These are phyloP conservation scores for Delphinus delphis DNA, from an alignment of 2,113 vertebrate species.

Conservation along the genomic window DNA sequence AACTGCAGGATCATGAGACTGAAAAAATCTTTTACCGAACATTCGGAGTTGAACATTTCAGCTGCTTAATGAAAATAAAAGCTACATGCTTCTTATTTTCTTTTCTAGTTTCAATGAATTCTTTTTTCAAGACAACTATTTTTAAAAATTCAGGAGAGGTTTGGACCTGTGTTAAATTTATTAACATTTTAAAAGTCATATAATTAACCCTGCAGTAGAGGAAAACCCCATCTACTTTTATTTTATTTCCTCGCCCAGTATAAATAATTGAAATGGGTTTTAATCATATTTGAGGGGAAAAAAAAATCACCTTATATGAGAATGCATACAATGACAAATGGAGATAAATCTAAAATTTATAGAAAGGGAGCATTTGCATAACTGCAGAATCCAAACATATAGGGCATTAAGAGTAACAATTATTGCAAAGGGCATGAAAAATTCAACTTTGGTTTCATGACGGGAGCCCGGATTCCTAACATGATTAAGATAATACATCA, in stretches of 20 bases:
- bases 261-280: constrained; percentile 87
- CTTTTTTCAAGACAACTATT: not conserved
- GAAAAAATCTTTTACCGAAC: not conserved
- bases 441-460: constrained; percentile 88
- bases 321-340: constrained; percentile 89
- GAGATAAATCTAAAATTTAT: constrained; percentile 99
- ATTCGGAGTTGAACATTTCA: not conserved
- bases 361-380: constrained; percentile 96
- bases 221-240: constrained; percentile 58
- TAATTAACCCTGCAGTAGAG: constrained; percentile 38
- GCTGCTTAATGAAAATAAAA: not conserved
- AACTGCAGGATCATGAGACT: not conserved
- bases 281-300: constrained; percentile 85
- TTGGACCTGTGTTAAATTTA: constrained; percentile 67
- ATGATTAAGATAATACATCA: constrained; percentile 94
- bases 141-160: constrained; percentile 55
- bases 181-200: constrained; percentile 76
- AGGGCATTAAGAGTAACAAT: constrained; percentile 88
- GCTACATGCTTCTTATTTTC: constrained; percentile 25
- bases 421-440: constrained; percentile 92
- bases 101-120: constrained; percentile 34
- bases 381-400: constrained; percentile 94
- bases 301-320: constrained; percentile 83
- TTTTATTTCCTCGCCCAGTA: constrained; percentile 71
- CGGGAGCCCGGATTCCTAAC: constrained; percentile 82